Conservation (phyloP, 2,113 vertebrate genomes). For the Dipodomys merriami region DNA sequence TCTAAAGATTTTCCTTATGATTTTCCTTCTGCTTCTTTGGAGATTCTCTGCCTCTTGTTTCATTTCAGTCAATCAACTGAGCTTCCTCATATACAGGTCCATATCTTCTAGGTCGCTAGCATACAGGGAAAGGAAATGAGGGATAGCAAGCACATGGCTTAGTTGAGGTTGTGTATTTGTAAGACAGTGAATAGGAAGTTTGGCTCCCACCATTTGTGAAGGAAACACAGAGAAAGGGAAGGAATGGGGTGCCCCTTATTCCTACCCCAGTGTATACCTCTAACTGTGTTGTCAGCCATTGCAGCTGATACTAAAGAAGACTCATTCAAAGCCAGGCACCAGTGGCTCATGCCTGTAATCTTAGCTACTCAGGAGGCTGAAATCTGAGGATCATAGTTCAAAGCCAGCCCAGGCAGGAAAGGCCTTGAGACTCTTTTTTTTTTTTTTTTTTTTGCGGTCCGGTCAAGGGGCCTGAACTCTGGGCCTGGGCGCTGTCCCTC, state of each 20-base stretch:
- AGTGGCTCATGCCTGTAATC: too few species aligned
- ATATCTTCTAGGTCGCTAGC: background rate
- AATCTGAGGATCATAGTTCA: too few species aligned
- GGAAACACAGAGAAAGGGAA: background rate
- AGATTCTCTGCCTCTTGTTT: constrained; percentile 26
- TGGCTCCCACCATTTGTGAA: background rate
- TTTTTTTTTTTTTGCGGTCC: too few species aligned
- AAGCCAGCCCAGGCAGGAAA: too few species aligned
- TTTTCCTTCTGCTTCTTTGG: constrained; percentile 1
- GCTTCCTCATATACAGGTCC: background rate
- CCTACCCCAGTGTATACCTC: background rate
- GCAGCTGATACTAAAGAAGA: background rate
- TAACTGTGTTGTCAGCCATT: background rate
- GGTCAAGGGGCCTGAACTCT: too few species aligned
- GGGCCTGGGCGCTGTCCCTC: too few species aligned
- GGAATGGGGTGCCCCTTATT: background rate
- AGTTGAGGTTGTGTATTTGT: background rate
- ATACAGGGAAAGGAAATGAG: background rate
- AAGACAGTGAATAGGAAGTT: background rate
- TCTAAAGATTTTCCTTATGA: constrained; percentile 46
- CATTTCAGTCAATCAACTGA: background rate
- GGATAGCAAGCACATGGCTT: background rate
- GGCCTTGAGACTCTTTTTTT: too few species aligned
- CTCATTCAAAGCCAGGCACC: background rate
- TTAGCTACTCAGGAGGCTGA: too few species aligned